Conservation (phyloP, 2,888 invertebrate genomes). For the Latrodectus hesperus region DNA sequence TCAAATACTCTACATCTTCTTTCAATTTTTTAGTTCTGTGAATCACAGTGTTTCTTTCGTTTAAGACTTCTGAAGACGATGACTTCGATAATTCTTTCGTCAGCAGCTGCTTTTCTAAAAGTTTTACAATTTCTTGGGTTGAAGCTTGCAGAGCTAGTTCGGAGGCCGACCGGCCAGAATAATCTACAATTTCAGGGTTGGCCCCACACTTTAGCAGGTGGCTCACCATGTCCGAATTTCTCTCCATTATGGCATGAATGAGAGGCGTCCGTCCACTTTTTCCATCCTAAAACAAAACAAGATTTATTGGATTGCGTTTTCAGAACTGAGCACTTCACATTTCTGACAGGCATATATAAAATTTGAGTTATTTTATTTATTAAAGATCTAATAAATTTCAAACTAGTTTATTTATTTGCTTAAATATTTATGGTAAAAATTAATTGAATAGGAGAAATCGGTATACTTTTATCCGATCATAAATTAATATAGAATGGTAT, state of each 20-base stretch:
- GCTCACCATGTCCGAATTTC: conserved; percentile 46
- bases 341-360: too few relatives aligned
- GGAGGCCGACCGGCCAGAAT: conserved; percentile 54
- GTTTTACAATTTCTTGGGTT: conserved; percentile 14
- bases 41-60: not conserved
- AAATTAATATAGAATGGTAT: too few relatives aligned
- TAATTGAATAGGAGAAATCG: too few relatives aligned
- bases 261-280: conserved; percentile 64
- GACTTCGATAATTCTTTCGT: not conserved
- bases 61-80: not conserved
- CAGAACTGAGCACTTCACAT: too few relatives aligned
- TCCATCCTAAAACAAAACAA: conserved; percentile 52
- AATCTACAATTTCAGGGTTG: conserved; percentile 26
- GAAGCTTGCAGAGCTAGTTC: conserved; percentile 45
- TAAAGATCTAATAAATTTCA: too few relatives aligned
- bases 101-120: conserved; percentile 21
- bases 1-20: not conserved
- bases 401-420: too few relatives aligned
- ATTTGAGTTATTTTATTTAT: too few relatives aligned
- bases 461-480: too few relatives aligned
- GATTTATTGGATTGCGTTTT: not conserved
- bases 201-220: conserved; percentile 48
- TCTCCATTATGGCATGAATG: conserved; percentile 54
- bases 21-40: not conserved
- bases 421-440: too few relatives aligned